Conservation (phyloP, 2,888 invertebrate species). For the Carabus problematicus region DNA sequence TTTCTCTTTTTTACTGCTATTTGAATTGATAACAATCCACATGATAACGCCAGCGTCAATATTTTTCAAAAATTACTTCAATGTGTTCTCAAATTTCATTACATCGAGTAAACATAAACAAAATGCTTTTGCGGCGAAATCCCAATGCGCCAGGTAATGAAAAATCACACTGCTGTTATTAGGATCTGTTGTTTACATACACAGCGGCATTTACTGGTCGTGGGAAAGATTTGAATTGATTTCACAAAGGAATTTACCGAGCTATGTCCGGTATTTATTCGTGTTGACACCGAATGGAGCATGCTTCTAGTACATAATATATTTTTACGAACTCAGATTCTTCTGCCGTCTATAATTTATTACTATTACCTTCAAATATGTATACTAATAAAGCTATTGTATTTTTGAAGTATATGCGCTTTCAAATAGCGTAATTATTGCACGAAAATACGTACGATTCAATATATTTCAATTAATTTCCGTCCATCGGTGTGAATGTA, state of each 20-base stretch:
- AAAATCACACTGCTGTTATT: slow-evolving; percentile 32
- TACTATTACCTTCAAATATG: too few species aligned
- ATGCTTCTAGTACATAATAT: too few species aligned
- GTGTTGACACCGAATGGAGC: slow-evolving; percentile 35
- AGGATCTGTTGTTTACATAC: slow-evolving; percentile 30
- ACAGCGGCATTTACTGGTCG: slow-evolving; percentile 17
- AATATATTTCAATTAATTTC: too few species aligned
- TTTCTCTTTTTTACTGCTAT: too few species aligned
- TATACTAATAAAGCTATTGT: too few species aligned
- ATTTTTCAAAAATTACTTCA: slow-evolving; percentile 21
- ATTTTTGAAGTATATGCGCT: too few species aligned
- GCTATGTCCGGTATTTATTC: slow-evolving; percentile 30
- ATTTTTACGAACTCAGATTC: too few species aligned
- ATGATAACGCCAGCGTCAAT: neutral
- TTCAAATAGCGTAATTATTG: too few species aligned
- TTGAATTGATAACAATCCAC: neutral
- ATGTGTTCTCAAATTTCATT: slow-evolving; percentile 31
- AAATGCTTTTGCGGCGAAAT: neutral
- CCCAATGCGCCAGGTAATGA: slow-evolving; percentile 21
- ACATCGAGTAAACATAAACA: slow-evolving; percentile 30
- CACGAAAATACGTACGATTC: too few species aligned
- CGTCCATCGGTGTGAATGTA: too few species aligned
- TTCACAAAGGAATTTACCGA: slow-evolving; percentile 41
- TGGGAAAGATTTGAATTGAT: slow-evolving; percentile 38
- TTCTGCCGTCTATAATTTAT: too few species aligned